A percentile compares a stretch with the other conserved stretches of the same genome.
These are phyloP conservation scores for Arremon aurantiirostris DNA, from an alignment of 2,797 vertebrate species.

Conservation along the genomic window DNA sequence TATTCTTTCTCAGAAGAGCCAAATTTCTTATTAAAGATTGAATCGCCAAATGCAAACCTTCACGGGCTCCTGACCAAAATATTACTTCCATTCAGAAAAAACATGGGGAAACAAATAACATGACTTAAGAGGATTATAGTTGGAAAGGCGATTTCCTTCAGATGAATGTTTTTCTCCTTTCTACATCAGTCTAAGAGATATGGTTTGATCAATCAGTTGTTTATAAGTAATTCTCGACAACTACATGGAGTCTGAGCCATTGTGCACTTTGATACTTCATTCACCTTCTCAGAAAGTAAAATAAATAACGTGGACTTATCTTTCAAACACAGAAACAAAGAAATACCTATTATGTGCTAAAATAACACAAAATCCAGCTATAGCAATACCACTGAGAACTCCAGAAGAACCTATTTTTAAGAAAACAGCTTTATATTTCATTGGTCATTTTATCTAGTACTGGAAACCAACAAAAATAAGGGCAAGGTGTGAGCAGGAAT, in stretches of 20 bases:
- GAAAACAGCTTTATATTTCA: not conserved
- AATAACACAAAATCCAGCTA: not conserved
- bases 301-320: not conserved
- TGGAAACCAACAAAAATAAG: not conserved
- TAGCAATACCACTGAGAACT: not conserved
- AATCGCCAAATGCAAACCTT: not conserved
- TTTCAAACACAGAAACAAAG: not conserved
- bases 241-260: not conserved
- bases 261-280: not conserved
- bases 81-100: conserved; percentile 46
- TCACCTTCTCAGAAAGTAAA: not conserved
- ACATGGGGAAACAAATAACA: not conserved
- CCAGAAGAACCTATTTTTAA: not conserved
- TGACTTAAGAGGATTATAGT: conserved; percentile 20
- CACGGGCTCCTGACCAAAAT: not conserved
- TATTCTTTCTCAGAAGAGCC: not conserved
- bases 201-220: conserved; percentile 13
- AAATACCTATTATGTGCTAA: not conserved
- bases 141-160: conserved; percentile 64
- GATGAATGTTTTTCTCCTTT: conserved; percentile 26
- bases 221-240: conserved; percentile 1
- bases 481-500: not conserved
- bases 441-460: not conserved
- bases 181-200: conserved; percentile 9
- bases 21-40: not conserved